Conservation (phyloP, 2,888 invertebrate genomes). For the Agrilus cyanescens region DNA sequence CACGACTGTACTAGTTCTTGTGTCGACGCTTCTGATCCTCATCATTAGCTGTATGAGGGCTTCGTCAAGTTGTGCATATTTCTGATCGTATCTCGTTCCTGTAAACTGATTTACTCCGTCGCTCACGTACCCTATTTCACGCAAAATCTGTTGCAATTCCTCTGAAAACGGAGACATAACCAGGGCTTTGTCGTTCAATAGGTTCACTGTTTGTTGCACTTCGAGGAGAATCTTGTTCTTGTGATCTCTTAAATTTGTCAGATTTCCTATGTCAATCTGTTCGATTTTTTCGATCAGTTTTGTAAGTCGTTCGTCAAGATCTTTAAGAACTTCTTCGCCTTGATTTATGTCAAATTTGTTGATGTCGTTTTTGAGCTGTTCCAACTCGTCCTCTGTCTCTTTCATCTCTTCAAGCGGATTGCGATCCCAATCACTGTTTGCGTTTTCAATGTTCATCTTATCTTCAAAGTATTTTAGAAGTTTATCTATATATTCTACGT, state of each 20-base stretch:
- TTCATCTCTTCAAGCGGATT: slow-evolving; percentile 21
- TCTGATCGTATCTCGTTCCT: slow-evolving; percentile 8
- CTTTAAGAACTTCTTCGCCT: background rate
- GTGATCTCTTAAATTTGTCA: slow-evolving; percentile 4
- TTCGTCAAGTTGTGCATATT: slow-evolving; percentile 10
- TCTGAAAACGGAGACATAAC: background rate
- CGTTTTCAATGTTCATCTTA: background rate
- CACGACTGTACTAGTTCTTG: background rate
- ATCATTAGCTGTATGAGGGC: slow-evolving; percentile 8
- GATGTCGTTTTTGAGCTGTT: slow-evolving; percentile 18
- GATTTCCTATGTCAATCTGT: slow-evolving; percentile 4
- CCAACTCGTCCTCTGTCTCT: slow-evolving; percentile 11
- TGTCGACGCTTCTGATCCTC: slow-evolving; percentile 6
- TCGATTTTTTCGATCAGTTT: background rate
- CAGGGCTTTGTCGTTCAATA: background rate
- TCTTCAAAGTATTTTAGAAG: slow-evolving; percentile 12
- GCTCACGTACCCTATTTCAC: background rate
- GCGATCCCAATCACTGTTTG: slow-evolving; percentile 4
- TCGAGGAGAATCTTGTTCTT: slow-evolving; percentile 4
- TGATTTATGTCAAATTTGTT: slow-evolving; percentile 17
- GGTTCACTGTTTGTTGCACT: background rate
- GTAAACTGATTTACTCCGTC: slow-evolving; percentile 3
- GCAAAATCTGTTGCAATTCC: slow-evolving; percentile 2
- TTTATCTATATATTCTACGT: slow-evolving; percentile 11
- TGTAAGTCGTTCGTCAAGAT: background rate